phyloP scores from a whole-genome alignment of 2,888 invertebrate species.

The Saturnia japonica region DNA sequence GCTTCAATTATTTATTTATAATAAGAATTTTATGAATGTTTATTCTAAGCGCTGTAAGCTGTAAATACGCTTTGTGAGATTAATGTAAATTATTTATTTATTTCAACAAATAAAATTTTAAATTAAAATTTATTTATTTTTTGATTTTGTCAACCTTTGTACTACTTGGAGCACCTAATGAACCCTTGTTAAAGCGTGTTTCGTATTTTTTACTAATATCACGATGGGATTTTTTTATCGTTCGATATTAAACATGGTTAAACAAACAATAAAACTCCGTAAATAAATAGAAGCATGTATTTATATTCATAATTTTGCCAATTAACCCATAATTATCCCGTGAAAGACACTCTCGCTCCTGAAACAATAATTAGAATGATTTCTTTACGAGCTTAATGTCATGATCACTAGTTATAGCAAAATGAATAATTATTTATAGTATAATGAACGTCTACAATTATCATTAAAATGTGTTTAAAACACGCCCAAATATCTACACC shows the following conservation, averaged over 20 bases:
- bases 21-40: slow-evolving; percentile 38
- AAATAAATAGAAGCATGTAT: background rate
- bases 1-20: background rate
- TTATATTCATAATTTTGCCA: background rate
- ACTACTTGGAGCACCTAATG: background rate
- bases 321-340: background rate
- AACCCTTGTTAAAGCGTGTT: background rate
- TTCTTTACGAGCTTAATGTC: background rate
- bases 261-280: background rate
- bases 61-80: slow-evolving; percentile 70
- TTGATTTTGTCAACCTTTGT: slow-evolving; percentile 18
- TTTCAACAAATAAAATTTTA: slow-evolving; percentile 58
- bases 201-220: background rate
- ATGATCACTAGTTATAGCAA: background rate
- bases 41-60: slow-evolving; percentile 61
- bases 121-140: slow-evolving; percentile 26
- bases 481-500: background rate
- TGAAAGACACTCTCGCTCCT: background rate
- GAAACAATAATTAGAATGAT: background rate
- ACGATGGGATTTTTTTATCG: background rate
- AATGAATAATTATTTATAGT: background rate
- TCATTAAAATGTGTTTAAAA: background rate
- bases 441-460: background rate
- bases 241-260: background rate
- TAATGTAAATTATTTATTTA: slow-evolving; percentile 79